Evolutionary conservation across 2,888 invertebrate species (phyloP), one percentile per base, ranked within the genome.

Genomic region (Ypsolopha sequella): DNA sequence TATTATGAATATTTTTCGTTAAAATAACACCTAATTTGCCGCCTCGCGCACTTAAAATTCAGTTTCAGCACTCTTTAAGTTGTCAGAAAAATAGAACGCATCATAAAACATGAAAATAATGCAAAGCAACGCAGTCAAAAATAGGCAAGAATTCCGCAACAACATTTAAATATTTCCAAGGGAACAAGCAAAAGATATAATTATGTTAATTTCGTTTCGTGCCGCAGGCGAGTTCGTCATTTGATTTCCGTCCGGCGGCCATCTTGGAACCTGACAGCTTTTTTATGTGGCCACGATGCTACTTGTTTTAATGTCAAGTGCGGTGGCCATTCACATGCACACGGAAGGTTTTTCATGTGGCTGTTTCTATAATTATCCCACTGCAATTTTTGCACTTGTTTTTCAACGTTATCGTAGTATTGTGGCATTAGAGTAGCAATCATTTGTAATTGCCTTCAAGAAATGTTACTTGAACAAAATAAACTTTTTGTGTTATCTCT

Each of bases 141-240:
- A 55, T 54, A 54, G 10, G 41, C 34, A 11, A 49, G 51, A 51
- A 11, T 53, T 48, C 53, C 51, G 55, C 53, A 56, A 53, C 53
- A 56, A 53, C 55, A 58, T 56, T 55, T 56, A 54, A 56, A 54
- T 55, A 57, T 56, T 58, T 53, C 54, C 55, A 60, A 57, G 58
- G 56, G 54, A 58, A 55, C 55, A 53, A 55, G 53, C 56, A 56
- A 58, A 56, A 58, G 52, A 58, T 56, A 59, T 56, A 59, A 60
- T 60, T 60, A 60, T 60, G 59, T 52, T 53, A 59, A 60, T 57
- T 24, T 36, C 1, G 33, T 14, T 51, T 51, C 51, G 51, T 51
- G 51, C 46, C 41, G 44, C 41, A 34, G 47, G 53, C 57, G 38
- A 51, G 54, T 55, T 38, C 54, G 53, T 56, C 53, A 54, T 57